Percentiles rank a stretch among this genome's conserved stretches.
phyloP scores from a whole-genome alignment of 2,888 invertebrate species.

The Frankliniella intonsa region DNA sequence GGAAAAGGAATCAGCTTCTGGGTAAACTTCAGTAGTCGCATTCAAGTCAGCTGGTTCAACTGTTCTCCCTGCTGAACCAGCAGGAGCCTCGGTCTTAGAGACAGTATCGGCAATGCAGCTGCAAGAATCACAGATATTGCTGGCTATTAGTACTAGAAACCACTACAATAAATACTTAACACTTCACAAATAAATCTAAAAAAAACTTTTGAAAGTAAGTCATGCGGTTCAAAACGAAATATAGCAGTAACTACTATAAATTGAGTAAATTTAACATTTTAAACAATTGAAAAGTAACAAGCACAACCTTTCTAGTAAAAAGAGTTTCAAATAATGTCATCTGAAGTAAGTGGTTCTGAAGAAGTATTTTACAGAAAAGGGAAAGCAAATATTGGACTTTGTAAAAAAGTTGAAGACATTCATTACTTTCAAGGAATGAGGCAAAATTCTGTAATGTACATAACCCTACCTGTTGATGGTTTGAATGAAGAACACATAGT shows the following conservation, averaged over 20 bases:
- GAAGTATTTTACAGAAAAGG: neutral
- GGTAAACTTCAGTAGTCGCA: neutral
- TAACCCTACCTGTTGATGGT: constrained; percentile 18
- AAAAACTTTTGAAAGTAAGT: neutral
- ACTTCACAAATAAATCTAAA: neutral
- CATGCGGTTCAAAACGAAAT: neutral
- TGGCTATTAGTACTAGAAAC: neutral
- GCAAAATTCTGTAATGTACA: neutral
- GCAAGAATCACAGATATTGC: neutral
- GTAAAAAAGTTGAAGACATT: neutral
- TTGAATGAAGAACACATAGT: neutral
- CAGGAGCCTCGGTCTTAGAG: neutral
- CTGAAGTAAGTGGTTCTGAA: neutral
- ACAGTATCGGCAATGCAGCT: neutral
- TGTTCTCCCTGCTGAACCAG: neutral
- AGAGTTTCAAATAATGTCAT: neutral
- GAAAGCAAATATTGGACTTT: neutral
- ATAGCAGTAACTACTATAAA: neutral
- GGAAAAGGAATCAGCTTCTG: neutral
- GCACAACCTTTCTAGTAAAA: neutral
- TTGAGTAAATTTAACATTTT: neutral
- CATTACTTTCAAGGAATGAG: neutral
- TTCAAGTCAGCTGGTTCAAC: neutral
- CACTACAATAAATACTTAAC: neutral
- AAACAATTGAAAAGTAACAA: neutral